Percentiles rank a stretch among this genome's conserved stretches.
These are phyloP conservation scores for Mormoops blainvillei DNA, from an alignment of 2,113 vertebrate species.

Conservation along the genomic window DNA sequence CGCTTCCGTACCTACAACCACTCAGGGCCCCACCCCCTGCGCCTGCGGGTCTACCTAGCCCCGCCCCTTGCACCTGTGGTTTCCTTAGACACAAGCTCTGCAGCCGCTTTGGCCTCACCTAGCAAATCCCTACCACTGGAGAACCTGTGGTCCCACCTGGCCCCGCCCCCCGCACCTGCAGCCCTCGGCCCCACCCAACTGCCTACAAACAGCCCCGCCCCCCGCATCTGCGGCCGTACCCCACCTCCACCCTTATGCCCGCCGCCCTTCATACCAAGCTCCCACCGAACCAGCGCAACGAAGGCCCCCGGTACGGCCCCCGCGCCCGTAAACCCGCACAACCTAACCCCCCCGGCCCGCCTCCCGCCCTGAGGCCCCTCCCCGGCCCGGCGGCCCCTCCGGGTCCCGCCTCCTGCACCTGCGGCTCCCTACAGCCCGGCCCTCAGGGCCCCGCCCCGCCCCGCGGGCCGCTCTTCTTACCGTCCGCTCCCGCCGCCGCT, in stretches of 20 bases:
- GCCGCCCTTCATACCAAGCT: not conserved
- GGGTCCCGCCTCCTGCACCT: constrained; percentile 63
- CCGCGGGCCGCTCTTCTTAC: constrained; percentile 28
- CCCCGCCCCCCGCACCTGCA: constrained; percentile 7
- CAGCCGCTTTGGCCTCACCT: not conserved
- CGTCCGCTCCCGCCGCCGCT: not conserved
- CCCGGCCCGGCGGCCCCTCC: not conserved
- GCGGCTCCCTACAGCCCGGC: constrained; percentile 42
- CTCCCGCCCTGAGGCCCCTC: not conserved
- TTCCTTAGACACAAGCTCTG: not conserved
- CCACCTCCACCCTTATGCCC: not conserved
- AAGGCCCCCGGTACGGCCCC: not conserved
- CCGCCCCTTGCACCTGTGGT: constrained; percentile 52
- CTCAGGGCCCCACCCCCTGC: not conserved
- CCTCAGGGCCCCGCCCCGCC: constrained; percentile 40
- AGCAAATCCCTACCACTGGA: not conserved
- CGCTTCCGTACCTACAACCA: constrained; percentile 26
- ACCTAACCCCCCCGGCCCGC: not conserved
- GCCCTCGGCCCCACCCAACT: not conserved
- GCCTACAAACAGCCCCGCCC: not conserved
- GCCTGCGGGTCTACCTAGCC: not conserved
- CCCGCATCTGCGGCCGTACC: not conserved
- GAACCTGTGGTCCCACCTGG: not conserved
- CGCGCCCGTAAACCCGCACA: not conserved
- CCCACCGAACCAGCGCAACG: not conserved